A percentile compares a stretch with the other conserved stretches of the same genome.
phyloP scores from a whole-genome alignment of 2,797 vertebrate species.

The Myotis myotis region DNA sequence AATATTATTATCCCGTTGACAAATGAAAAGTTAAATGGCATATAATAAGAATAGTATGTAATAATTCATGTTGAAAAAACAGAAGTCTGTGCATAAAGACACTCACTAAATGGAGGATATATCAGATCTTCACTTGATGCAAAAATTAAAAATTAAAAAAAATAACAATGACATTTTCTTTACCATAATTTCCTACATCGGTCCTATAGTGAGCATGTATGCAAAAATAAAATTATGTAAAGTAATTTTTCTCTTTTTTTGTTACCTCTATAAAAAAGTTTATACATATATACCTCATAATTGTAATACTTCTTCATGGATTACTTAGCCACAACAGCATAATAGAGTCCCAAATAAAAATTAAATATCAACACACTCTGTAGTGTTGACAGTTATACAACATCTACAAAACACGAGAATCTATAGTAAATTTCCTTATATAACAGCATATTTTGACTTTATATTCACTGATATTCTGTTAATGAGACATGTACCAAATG shows the following conservation, averaged over 20 bases:
- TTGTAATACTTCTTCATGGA: background rate
- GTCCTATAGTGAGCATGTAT: background rate
- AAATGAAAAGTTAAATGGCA: background rate
- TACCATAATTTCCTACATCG: background rate
- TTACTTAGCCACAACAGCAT: background rate
- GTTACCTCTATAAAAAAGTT: background rate
- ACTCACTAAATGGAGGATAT: background rate
- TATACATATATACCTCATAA: background rate
- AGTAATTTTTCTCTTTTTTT: background rate
- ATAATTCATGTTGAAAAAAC: background rate
- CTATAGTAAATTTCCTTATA: background rate
- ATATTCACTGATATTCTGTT: constrained; percentile 49
- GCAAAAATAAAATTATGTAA: background rate
- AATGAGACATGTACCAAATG: constrained; percentile 71
- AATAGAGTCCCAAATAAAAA: background rate
- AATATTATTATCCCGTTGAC: background rate
- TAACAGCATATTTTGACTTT: constrained; percentile 59
- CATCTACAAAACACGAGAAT: constrained; percentile 9
- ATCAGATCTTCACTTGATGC: background rate
- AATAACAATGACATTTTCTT: background rate
- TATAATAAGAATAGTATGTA: background rate
- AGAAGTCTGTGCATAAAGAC: background rate
- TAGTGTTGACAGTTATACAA: background rate
- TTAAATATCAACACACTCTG: background rate
- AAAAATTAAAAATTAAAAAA: background rate